Base-by-base conservation (phyloP, 37 sponge, comb jelly and placozoan species). In the Cladorhizidae sp. region DNA sequence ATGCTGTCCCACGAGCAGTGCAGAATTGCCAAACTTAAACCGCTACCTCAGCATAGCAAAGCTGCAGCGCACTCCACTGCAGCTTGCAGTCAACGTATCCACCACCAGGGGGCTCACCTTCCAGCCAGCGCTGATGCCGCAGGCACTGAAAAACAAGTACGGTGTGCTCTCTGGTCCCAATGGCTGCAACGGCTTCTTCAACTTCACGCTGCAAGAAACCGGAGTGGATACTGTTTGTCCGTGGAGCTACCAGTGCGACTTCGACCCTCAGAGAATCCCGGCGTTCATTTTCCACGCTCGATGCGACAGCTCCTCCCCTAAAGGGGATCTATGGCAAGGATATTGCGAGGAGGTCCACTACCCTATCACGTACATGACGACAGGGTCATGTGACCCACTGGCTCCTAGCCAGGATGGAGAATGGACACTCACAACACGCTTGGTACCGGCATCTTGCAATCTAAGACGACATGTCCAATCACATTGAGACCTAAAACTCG, bases 191-290 rank as follows among this genome's bases (percentile, higher is more conserved):
- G 25, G 25, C 25, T n/a, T 61, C 62, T 61, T 21, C 22, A 61
- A 61, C 62, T 61, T 61, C 25, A 61, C 62, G 25, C 25, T 28
- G 25, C 62, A 61, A n/a, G 22, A 17, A 21, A 17, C 62, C 8
- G 62, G 62, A 61, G 7, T 61, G 17, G 62, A 61, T 26, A 61
- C 62, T n/a, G 26, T 28, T 28, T 72, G 73, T 21, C 67, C 67
- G 43, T 83, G 83, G 83, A 40, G 57, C 1, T 91, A 86, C 35
- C 50, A 43, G 36, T 86, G 86, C 40, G 91, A 91, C 56, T 86
- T 86, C 70, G 65, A 86, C 67, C 76, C 71, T 12, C 37, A 33
- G 28, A 40, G 91, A 22, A 42, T 86, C 75, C 91, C 91, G n/a
- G 51, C 77, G 51, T 76, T 78, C 77, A 67, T 90, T 14, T 80